Evolutionary conservation across 2,888 invertebrate genomes (phyloP).

Genomic region (Entomobrya multifasciata): DNA sequence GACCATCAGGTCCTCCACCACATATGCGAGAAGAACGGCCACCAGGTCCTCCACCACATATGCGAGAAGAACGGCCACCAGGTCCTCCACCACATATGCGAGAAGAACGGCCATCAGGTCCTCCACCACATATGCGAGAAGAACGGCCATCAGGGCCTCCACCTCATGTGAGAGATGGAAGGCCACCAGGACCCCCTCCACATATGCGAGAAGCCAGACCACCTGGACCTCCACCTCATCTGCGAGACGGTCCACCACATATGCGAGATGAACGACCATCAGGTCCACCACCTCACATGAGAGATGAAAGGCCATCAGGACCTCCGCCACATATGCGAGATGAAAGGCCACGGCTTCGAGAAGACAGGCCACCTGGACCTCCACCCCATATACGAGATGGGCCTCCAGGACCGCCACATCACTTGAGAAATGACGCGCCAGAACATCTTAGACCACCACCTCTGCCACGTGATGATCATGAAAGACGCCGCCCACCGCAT

Average conservation of each 20-base stretch:
- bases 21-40: conserved; percentile 12
- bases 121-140: neutral
- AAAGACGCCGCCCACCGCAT: neutral
- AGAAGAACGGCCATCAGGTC: conserved; percentile 22
- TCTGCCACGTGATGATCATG: conserved; percentile 35
- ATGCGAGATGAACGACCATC: no score
- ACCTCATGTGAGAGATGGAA: neutral
- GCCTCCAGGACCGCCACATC: conserved; percentile 30
- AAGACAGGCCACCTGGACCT: neutral
- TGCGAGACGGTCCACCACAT: conserved; percentile 30
- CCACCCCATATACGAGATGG: conserved; percentile 20
- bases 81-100: conserved; percentile 9
- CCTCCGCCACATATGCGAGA: conserved; percentile 22
- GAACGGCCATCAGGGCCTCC: neutral
- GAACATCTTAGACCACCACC: conserved; percentile 16
- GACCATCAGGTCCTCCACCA: conserved; percentile 4
- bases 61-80: neutral
- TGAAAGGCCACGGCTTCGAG: neutral
- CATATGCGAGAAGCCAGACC: neutral
- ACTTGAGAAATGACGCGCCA: neutral
- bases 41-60: neutral
- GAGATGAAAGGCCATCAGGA: neutral
- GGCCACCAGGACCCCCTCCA: neutral
- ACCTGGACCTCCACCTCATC: conserved; percentile 2
- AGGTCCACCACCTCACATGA: neutral